These are phyloP conservation scores for Abrostola triplasia DNA, from an alignment of 2,888 invertebrate genomes.

Conservation along the genomic window DNA sequence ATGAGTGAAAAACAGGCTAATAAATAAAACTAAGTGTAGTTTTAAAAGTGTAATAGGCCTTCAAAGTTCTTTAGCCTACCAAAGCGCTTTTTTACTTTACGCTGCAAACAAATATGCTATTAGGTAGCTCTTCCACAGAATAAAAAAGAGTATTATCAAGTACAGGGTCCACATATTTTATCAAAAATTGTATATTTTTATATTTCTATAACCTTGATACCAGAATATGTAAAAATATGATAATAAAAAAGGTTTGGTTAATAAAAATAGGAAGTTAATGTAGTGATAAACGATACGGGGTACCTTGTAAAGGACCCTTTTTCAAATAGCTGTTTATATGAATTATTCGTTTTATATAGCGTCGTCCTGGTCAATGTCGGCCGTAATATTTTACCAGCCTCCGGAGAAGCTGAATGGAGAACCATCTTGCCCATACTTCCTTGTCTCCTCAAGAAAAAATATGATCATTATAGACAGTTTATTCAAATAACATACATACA, in stretches of 20 bases:
- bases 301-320: slow-evolving; percentile 10
- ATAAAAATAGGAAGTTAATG: slow-evolving; percentile 16
- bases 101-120: too few relatives aligned
- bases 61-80: too few relatives aligned
- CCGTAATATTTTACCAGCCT: slow-evolving; percentile 14
- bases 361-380: slow-evolving; percentile 12
- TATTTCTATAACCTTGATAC: background rate
- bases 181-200: too few relatives aligned
- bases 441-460: slow-evolving; percentile 6
- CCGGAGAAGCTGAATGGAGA: slow-evolving; percentile 10
- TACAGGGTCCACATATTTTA: too few relatives aligned
- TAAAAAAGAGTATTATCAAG: too few relatives aligned
- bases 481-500: too few relatives aligned
- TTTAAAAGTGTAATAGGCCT: too few relatives aligned
- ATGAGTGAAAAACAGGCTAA: too few relatives aligned
- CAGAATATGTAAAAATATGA: background rate
- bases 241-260: background rate
- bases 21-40: too few relatives aligned
- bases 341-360: slow-evolving; percentile 15
- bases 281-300: slow-evolving; percentile 20
- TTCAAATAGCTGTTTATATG: slow-evolving; percentile 13
- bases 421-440: slow-evolving; percentile 21
- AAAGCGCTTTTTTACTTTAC: too few relatives aligned
- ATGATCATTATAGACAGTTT: too few relatives aligned
- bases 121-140: too few relatives aligned